Evolutionary conservation across 2,797 vertebrate species (phyloP), one percentile per base, ranked within the genome.

Genomic region (Pseudomugil tenellus): DNA sequence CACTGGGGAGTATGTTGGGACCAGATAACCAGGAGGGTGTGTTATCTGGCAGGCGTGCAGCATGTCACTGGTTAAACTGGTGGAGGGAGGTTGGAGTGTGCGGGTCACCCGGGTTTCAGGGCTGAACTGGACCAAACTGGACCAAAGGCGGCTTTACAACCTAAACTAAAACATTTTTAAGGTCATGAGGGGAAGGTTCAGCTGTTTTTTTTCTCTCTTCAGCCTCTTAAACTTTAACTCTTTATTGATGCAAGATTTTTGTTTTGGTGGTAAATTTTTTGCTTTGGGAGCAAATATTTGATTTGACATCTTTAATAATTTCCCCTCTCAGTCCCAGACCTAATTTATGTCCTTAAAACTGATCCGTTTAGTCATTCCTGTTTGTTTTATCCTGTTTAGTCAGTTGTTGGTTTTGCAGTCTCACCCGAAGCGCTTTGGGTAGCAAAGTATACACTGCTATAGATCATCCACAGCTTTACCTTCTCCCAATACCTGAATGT

Each of bases 41-140:
- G 80, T 93, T 92, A 94, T 94, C 92, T 79, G 71, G 11, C 52
- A 35, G 21, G 32, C 26, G 59, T 75, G 51, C 70, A 55, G 58
- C 76, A 55, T 65, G 9, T 0, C 46, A 63, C 84, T 39, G 58
- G 41, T 58, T 56, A 10, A 21, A 68, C 57, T 21, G 2, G 17
- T 31, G 6, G 6, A 41, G 65, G 55, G 39, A 53, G 78, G 78
- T 86, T 83, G 70, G 37, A 66, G 72, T 69, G 26, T 58, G 59
- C 41, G 56, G 65, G 83, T 81, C 80, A 71, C 84, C 10, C 55
- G 19, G 51, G 41, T 65, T 72, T 69, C n/a, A n/a, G n/a, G n/a
- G n/a, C n/a, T n/a, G n/a, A n/a, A n/a, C n/a, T n/a, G n/a, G n/a
- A n/a, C n/a, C n/a, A n/a, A n/a, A n/a, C 75, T 74, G 81, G 84